A percentile compares a stretch with the other conserved stretches of the same genome.
Conservation (phyloP, 1,140 invertebrate species). For the Drosophila mayri region DNA sequence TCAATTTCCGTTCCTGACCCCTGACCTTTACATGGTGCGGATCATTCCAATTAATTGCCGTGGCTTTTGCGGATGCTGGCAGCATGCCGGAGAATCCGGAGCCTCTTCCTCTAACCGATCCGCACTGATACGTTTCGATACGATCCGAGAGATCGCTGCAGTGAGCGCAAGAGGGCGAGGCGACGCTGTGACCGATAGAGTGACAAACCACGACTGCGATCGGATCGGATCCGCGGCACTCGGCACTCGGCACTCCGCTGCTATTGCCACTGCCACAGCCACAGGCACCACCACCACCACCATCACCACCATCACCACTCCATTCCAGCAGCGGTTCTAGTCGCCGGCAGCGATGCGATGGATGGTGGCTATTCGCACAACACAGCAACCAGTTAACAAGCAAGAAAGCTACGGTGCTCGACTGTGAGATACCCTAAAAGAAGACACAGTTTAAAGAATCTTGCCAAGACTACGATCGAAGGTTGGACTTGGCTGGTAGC, state of each 20-base stretch:
- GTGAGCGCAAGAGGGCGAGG: constrained; percentile 26
- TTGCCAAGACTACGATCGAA: too few relatives aligned
- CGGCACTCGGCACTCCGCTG: background rate
- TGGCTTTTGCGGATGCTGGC: background rate
- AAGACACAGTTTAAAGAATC: background rate
- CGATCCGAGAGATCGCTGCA: constrained; percentile 2
- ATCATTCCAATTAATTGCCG: constrained; percentile 20
- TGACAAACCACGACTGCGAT: constrained; percentile 54
- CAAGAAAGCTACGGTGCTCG: constrained; percentile 1
- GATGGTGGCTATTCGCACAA: constrained; percentile 66
- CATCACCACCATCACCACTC: constrained; percentile 46
- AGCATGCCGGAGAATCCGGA: constrained; percentile 15
- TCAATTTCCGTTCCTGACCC: constrained; percentile 54
- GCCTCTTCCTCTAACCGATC: constrained; percentile 7
- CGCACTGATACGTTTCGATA: background rate
- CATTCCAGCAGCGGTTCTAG: constrained; percentile 61
- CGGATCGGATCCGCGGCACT: constrained; percentile 16
- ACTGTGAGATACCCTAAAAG: background rate
- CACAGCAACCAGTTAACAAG: constrained; percentile 62
- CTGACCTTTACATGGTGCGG: constrained; percentile 67
- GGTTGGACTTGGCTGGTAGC: background rate
- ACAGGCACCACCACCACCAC: constrained; percentile 49
- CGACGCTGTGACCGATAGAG: constrained; percentile 56
- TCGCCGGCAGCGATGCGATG: constrained; percentile 58
- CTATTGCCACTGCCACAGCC: constrained; percentile 26